Base-by-base conservation (phyloP, 2,888 invertebrate species). In the Macrosoma leucophasiata region DNA sequence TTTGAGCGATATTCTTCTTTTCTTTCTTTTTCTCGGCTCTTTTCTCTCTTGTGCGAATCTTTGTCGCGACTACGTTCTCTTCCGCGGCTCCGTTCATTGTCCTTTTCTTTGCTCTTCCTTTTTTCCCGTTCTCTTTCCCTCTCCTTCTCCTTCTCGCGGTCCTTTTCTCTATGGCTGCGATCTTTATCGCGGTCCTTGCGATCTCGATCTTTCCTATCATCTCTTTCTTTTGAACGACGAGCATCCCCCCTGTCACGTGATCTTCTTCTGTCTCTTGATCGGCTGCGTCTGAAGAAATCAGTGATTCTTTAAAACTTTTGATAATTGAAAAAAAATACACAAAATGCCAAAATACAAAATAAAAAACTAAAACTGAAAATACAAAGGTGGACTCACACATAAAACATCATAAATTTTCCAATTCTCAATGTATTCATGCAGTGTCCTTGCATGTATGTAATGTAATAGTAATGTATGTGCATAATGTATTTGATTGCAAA, bases 221-320 rank as follows among this genome's bases (percentile, higher is more conserved):
- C 56, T 20, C 46, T 52, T 36, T 71, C 85, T 52, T 74, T 82
- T 45, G 87, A 86, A 29, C 86, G 84, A 30, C 79, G 81, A 42
- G 77, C 66, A 48, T 87, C 88, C 52, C 87, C 88, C 52, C 87
- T 88, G 66, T 91, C 90, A 62, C 85, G 87, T 54, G 87, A 78
- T 67, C 79, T 85, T 62, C 85, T 85, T 58, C 41, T 66, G 17
- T 84, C 78, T 59, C 72, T 72, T 57, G 78, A 81, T 37, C 76
- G 62, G 62, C 78, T 79, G 29, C 78, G 69, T 52, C 82, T 82
- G 27, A 14, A 23, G n/a, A n/a, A n/a, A n/a, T n/a, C n/a, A n/a
- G n/a, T n/a, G n/a, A n/a, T n/a, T n/a, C n/a, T n/a, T n/a, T n/a
- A n/a, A n/a, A n/a, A n/a, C n/a, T n/a, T n/a, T n/a, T n/a, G n/a